Percentiles rank a stretch among this genome's conserved stretches.
Conservation (phyloP, 2,797 vertebrate species). For the Danio tinwini region DNA sequence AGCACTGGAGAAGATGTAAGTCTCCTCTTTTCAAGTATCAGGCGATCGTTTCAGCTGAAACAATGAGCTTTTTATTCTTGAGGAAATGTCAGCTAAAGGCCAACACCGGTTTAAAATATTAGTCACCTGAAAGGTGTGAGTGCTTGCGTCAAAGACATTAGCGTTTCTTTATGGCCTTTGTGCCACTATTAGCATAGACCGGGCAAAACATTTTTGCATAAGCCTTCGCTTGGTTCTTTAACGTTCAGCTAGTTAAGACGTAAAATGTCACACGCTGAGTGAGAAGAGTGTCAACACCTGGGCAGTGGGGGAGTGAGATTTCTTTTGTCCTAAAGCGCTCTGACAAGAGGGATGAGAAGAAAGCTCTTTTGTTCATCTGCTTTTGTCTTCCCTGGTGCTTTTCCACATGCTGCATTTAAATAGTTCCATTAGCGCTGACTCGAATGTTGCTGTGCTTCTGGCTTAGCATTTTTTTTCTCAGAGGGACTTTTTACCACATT, state of each 20-base stretch:
- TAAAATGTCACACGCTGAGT: constrained; percentile 29
- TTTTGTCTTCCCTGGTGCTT: constrained; percentile 61
- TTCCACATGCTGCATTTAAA: constrained; percentile 68
- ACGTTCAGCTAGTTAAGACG: constrained; percentile 26
- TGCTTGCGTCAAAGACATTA: constrained; percentile 13
- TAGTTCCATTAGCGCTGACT: constrained; percentile 63
- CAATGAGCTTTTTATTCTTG: constrained; percentile 3
- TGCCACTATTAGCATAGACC: constrained; percentile 18
- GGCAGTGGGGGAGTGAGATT: constrained; percentile 46
- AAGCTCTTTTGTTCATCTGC: constrained; percentile 69
- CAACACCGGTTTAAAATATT: not conserved
- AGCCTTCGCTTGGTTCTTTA: constrained; percentile 6
- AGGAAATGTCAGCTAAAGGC: constrained; percentile 39
- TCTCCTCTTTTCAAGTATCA: constrained; percentile 33
- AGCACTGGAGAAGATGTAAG: constrained; percentile 88
- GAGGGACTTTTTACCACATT: constrained; percentile 26
- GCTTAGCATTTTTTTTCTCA: constrained; percentile 45
- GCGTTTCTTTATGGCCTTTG: constrained; percentile 21
- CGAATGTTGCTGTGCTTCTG: constrained; percentile 51
- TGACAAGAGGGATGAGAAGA: constrained; percentile 64
- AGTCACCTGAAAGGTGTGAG: constrained; percentile 24
- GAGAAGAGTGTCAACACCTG: constrained; percentile 44
- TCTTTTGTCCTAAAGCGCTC: constrained; percentile 63
- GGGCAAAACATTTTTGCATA: constrained; percentile 10
- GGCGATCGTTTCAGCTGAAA: not conserved